Percentiles rank a stretch among this genome's conserved stretches.
These are phyloP conservation scores for Silvanus unidentatus DNA, from an alignment of 2,888 invertebrate species.

Conservation along the genomic window DNA sequence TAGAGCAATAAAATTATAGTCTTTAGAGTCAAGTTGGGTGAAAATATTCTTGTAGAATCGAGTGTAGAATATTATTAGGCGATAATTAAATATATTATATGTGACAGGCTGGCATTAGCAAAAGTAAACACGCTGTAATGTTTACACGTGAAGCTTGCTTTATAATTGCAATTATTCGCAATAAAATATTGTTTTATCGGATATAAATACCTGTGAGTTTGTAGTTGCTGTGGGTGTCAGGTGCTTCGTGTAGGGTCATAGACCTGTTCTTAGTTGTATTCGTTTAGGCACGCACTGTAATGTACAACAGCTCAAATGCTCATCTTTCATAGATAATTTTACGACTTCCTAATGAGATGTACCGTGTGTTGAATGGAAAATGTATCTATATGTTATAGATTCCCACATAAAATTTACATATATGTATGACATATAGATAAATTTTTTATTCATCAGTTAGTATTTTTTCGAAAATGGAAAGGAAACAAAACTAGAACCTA, in stretches of 20 bases:
- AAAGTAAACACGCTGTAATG: slow-evolving; percentile 26
- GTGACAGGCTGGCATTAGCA: slow-evolving; percentile 21
- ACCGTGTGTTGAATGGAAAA: slow-evolving; percentile 1
- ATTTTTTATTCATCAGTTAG: too few species aligned
- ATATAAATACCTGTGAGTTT: slow-evolving; percentile 41
- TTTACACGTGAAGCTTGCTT: slow-evolving; percentile 36
- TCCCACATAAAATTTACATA: too few species aligned
- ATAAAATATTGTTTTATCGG: slow-evolving; percentile 46
- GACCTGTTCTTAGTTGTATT: slow-evolving; percentile 29
- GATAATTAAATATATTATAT: slow-evolving; percentile 29
- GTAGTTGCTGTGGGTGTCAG: slow-evolving; percentile 44
- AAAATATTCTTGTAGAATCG: too few species aligned
- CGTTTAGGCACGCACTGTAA: slow-evolving; percentile 29
- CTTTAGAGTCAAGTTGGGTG: too few species aligned
- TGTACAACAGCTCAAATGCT: slow-evolving; percentile 19
- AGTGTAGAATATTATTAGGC: slow-evolving; percentile 17
- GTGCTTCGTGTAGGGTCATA: slow-evolving; percentile 44
- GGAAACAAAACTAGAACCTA: too few species aligned
- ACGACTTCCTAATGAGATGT: slow-evolving; percentile 23
- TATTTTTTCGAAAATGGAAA: too few species aligned
- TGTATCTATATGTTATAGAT: too few species aligned
- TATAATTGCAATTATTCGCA: slow-evolving; percentile 44
- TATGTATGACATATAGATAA: too few species aligned
- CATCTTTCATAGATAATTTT: slow-evolving; percentile 25
- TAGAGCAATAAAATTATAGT: too few species aligned